Percentiles rank a stretch among this genome's conserved stretches.
Evolutionary conservation across 2,888 invertebrate species (phyloP).

Genomic region (Orchestes rusci): DNA sequence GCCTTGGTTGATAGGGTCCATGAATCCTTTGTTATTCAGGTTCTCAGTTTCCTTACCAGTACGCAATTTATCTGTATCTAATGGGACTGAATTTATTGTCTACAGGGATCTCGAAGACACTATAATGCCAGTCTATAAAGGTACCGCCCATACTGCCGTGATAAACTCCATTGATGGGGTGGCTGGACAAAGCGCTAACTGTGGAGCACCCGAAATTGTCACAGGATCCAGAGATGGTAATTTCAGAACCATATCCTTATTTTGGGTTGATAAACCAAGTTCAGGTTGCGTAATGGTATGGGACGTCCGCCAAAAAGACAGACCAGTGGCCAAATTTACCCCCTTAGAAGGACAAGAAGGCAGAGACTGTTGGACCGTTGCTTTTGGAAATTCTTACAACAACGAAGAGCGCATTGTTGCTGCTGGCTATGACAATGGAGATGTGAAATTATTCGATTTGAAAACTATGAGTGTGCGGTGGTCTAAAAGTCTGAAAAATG

Average conservation of each 20-base stretch:
- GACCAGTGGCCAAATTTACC: constrained; percentile 85
- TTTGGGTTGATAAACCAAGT: too few relatives aligned
- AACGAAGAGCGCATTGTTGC: constrained; percentile 77
- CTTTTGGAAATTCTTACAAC: constrained; percentile 87
- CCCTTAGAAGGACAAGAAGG: constrained; percentile 60
- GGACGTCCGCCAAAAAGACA: constrained; percentile 86
- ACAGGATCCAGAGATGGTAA: constrained; percentile 89
- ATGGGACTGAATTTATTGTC: too few relatives aligned
- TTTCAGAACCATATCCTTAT: constrained; percentile 11
- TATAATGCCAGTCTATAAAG: constrained; percentile 67
- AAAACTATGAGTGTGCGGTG: constrained; percentile 75
- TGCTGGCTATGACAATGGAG: constrained; percentile 95
- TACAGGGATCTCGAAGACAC: constrained; percentile 74
- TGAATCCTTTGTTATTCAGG: too few relatives aligned
- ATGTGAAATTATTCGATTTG: constrained; percentile 89
- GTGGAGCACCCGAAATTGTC: constrained; percentile 91
- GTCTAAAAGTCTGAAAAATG: constrained; percentile 90
- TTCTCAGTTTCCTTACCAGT: too few relatives aligned
- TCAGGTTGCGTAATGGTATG: constrained; percentile 84
- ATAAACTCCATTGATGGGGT: constrained; percentile 90
- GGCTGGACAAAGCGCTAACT: constrained; percentile 72
- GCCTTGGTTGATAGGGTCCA: too few relatives aligned
- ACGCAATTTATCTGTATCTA: too few relatives aligned
- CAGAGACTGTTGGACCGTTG: constrained; percentile 91
- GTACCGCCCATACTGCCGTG: constrained; percentile 71